These are phyloP conservation scores for Alloscopus bannaensis DNA, from an alignment of 2,888 invertebrate species.

Conservation along the genomic window DNA sequence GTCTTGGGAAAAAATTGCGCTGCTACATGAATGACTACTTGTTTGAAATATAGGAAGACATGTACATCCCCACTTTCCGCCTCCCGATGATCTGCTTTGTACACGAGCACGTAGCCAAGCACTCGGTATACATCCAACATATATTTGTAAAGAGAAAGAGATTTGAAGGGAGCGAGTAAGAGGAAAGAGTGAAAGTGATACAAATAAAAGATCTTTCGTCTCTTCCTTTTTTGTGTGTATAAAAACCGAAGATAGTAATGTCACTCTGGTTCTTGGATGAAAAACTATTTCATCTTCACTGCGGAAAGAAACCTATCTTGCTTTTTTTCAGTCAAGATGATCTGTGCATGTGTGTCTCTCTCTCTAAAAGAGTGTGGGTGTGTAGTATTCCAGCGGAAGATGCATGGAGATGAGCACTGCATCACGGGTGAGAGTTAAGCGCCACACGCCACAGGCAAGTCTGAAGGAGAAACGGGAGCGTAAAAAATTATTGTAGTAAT, in stretches of 20 bases:
- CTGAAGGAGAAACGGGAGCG: background rate
- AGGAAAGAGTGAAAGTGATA: constrained; percentile 3
- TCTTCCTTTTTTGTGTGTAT: background rate
- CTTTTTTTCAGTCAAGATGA: too few species aligned
- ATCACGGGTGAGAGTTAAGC: too few species aligned
- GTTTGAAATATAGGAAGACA: too few species aligned
- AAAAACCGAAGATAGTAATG: too few species aligned
- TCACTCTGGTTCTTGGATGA: too few species aligned
- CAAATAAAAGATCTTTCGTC: constrained; percentile 1
- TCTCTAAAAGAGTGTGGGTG: too few species aligned
- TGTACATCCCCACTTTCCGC: constrained; percentile 23
- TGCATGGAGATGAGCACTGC: background rate
- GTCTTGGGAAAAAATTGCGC: too few species aligned
- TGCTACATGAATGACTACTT: too few species aligned
- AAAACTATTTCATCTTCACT: too few species aligned
- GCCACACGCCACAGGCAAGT: constrained; percentile 1
- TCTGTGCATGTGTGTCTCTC: too few species aligned
- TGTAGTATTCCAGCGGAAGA: background rate
- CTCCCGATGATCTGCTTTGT: background rate
- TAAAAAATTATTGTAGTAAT: constrained; percentile 44
- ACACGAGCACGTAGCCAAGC: constrained; percentile 19
- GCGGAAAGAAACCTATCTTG: too few species aligned
- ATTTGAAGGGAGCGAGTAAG: constrained; percentile 4
- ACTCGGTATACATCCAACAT: constrained; percentile 8
- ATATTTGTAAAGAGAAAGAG: constrained; percentile 21